A percentile compares a stretch with the other conserved stretches of the same genome.
Conservation (phyloP, 2,113 vertebrate genomes). For the Perognathus longimembris region DNA sequence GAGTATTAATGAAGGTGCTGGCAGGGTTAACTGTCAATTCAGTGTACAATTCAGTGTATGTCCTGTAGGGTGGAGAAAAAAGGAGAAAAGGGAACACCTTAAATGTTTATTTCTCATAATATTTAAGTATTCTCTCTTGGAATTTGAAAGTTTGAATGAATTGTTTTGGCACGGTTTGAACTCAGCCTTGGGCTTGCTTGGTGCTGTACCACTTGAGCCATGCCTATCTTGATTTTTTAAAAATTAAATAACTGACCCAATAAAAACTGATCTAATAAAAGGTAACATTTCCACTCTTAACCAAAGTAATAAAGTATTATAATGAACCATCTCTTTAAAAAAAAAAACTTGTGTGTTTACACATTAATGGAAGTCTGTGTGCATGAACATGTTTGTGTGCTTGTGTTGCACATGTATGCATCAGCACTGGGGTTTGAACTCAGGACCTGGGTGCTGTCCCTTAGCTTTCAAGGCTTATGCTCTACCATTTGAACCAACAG, state of each 20-base stretch:
- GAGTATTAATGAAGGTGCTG: not conserved
- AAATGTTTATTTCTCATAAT: not conserved
- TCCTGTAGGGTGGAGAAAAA: not conserved
- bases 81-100: not conserved
- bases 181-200: no score
- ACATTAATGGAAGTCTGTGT: not conserved
- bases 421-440: no score
- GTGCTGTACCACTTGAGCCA: no score
- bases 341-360: not conserved
- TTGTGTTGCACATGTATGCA: no score
- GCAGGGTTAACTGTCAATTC: not conserved
- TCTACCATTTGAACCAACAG: no score
- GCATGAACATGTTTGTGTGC: no score
- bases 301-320: not conserved
- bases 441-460: no score
- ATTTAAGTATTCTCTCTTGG: not conserved
- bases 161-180: no score
- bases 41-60: no score
- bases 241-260: not conserved
- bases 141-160: not conserved
- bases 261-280: not conserved
- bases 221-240: not conserved
- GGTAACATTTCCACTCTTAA: not conserved
- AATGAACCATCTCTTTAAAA: not conserved
- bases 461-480: no score